Evolutionary conservation across 2,113 vertebrate genomes (phyloP), one percentile per base, ranked within the genome.

Genomic region (Myiozetetes cayanensis): DNA sequence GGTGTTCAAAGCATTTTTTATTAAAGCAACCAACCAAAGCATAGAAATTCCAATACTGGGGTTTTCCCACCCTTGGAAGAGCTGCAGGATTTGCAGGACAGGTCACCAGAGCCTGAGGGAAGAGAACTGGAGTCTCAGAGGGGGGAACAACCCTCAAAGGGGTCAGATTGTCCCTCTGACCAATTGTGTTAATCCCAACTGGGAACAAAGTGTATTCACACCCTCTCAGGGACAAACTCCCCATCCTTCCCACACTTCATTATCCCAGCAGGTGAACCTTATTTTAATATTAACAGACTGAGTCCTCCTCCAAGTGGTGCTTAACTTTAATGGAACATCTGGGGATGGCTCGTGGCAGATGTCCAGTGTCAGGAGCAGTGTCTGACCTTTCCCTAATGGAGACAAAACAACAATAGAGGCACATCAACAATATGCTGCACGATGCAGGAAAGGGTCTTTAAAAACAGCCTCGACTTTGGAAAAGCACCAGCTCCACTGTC

Each of bases 361-460:
- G 89, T 12, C 81, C 89, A 41, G 61, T 17, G 44, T 35, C 91
- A 68, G 81, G 61, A 20, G 62, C 44, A 7, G 10, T 16, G 31
- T 58, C 91, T 82, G 80, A 95, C 93, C 93, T 95, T 81, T 77
- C 61, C 65, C 82, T 91, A 70, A 95, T 84, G 89, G 94, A 94
- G 85, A 78, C 87, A 84, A 87, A 93, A 74, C 93, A 87, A 82
- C 92, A 67, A 85, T 37, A 63, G 39, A 94, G 87, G 50, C 39
- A 88, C 5, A 93, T 93, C 30, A 95, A 87, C 95, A 96, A 90
- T 75, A 89, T 87, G 94, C 66, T 76, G 71, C 33, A 22, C 2
- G 7, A 85, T 59, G 62, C 77, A 77, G 82, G 79, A 5, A 68
- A 68, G 75, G 84, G 71, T 49, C 82, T 66, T 65, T 62, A 27